Evolutionary conservation across 2,888 invertebrate species (phyloP).

Genomic region (Emmelina monodactyla): DNA sequence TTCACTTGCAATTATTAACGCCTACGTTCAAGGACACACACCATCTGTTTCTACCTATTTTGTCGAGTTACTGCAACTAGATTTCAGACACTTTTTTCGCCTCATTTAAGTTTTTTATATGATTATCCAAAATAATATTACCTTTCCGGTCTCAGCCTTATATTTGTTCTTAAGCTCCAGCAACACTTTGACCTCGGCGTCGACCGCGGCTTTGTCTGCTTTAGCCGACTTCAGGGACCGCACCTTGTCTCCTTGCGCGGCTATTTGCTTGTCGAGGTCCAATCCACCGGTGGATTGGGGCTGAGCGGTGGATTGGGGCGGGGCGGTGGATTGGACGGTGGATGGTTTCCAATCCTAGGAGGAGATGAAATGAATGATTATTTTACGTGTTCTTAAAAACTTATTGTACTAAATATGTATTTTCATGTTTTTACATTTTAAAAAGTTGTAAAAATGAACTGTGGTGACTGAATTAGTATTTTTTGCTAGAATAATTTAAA

Average conservation of each 20-base stretch:
- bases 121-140: no score
- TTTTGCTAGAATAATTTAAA: no score
- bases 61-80: no score
- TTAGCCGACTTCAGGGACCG: conserved; percentile 74
- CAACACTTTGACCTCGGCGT: conserved; percentile 60
- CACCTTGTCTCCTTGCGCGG: conserved; percentile 74
- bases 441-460: no score
- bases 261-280: conserved; percentile 39
- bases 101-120: no score
- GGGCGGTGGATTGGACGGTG: conserved; percentile 16
- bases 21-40: no score
- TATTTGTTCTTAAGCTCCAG: conserved; percentile 69
- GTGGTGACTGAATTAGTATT: no score
- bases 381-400: neutral
- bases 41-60: no score
- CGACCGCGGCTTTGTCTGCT: conserved; percentile 67
- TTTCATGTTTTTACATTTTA: no score
- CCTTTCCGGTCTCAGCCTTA: conserved; percentile 67
- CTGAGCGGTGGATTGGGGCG: conserved; percentile 10
- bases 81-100: no score
- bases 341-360: conserved; percentile 31
- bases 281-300: no score
- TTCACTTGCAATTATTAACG: no score
- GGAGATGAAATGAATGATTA: neutral
- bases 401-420: neutral